Evolutionary conservation across 2,888 invertebrate genomes (phyloP), one percentile per base, ranked within the genome.

Genomic region (Labia minor): DNA sequence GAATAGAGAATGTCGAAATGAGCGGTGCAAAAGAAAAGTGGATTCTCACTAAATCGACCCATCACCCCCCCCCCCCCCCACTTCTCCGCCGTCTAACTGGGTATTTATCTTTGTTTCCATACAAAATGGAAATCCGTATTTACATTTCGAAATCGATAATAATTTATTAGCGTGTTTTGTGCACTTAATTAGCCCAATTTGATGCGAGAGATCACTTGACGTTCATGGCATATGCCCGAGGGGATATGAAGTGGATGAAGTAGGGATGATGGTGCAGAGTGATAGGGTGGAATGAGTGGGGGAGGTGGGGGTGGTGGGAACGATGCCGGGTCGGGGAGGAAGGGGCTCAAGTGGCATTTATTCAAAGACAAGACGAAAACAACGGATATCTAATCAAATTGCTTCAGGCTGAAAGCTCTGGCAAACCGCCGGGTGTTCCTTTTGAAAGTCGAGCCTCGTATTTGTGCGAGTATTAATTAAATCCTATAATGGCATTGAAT

Each of bases 401-500:
- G 49, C 8, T 14, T 49, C 14, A 4, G 16, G 26, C 26, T 6
- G 26, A 26, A 26, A 26, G 26, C 26, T 26, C 4, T 8, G 4
- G 49, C 49, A 49, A 49, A 49, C 49, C 49, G 49, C 49, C 49
- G 49, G 49, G 8, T 49, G 49, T 49, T 49, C 49, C 49, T 49
- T 49, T 49, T 49, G 49, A 49, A 49, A 49, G 49, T 16, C 49
- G 49, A 49, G 49, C 49, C 49, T 49, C 49, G 49, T 49, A 49
- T 49, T 49, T 49, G 49, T 49, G 49, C 49, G 49, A 4, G 49
- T 49, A 49, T 49, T 49, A 49, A 49, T 49, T 49, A 49, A 49
- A 49, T 49, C 49, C 49, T 49, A 49, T 49, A 49, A 49, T 49
- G 49, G 49, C 49, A 49, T 49, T 49, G 49, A 49, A 49, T 49